phyloP scores from a whole-genome alignment of 2,888 invertebrate genomes.

The Seira musarum region DNA sequence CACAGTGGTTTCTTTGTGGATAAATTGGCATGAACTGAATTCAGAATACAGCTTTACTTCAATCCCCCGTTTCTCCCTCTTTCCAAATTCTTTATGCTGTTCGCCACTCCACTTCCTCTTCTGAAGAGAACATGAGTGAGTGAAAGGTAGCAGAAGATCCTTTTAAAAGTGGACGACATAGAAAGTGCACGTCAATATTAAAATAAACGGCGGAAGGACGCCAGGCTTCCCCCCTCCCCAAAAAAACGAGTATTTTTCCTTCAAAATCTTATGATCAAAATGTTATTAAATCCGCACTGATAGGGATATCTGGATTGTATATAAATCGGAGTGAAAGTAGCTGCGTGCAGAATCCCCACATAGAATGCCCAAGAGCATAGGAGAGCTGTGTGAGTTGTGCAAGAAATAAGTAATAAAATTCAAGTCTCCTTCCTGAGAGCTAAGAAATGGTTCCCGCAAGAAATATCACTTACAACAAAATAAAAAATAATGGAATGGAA shows the following conservation, averaged over 20 bases:
- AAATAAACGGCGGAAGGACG: not conserved
- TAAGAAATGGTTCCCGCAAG: not conserved
- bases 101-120: not conserved
- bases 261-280: not conserved
- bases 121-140: conserved; percentile 10
- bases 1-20: conserved; percentile 59
- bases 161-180: conserved; percentile 23
- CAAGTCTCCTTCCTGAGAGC: not conserved
- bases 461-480: conserved; percentile 3
- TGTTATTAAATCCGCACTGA: not conserved
- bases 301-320: not conserved
- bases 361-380: not conserved
- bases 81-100: conserved; percentile 13
- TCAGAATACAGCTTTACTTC: conserved; percentile 55
- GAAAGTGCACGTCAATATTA: not conserved
- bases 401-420: conserved; percentile 30
- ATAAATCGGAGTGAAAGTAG: conserved; percentile 31
- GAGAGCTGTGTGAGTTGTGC: conserved; percentile 4
- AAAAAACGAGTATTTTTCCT: not conserved
- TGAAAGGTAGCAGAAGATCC: conserved; percentile 27
- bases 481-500: conserved; percentile 3
- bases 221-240: not conserved
- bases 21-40: conserved; percentile 60
- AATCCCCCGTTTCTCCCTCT: conserved; percentile 28
- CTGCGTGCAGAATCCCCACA: not conserved